Base-by-base conservation (phyloP, 1,140 invertebrate genomes). In the Sycophaga agraensis region DNA sequence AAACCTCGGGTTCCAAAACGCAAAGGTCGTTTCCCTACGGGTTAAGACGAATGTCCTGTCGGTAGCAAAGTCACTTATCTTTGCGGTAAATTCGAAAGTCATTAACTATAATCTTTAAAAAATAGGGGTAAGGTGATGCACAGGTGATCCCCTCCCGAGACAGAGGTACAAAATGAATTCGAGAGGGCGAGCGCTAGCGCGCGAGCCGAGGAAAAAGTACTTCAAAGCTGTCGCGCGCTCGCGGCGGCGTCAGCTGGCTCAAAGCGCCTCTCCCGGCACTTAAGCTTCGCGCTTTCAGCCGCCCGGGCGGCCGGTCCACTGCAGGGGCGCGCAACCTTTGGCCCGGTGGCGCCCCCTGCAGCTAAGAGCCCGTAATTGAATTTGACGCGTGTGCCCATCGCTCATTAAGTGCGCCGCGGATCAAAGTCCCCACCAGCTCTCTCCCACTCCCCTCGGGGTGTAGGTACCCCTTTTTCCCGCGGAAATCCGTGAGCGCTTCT, bases 321-420 rank as follows among this genome's bases (percentile, higher is more conserved):
- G n/a, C n/a, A n/a, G n/a, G n/a, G n/a, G n/a, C n/a, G n/a, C n/a
- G n/a, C n/a, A n/a, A n/a, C 22, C 22, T 19, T 54, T 17, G 42
- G 42, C 16, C 16, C 66, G 7, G 12, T 46, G 24, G 24, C 45
- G 58, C 69, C 55, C 65, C 55, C 50, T 64, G 37, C 63, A 64
- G 70, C 76, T 75, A 76, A 74, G 70, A 78, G 70, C 73, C 69
- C 72, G 31, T 79, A 78, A 79, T 79, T 78, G 76, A 77, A 79
- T 76, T 77, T 75, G 72, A 69, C 73, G 73, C 73, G 68, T 70
- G 68, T 64, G 69, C 72, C 68, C 74, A 73, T 74, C 69, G 68
- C 72, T 73, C 73, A 70, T 73, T 75, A 73, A 46, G 28, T n/a
- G n/a, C n/a, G n/a, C n/a, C n/a, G n/a, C n/a, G n/a, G n/a, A n/a